Evolutionary conservation across 2,113 vertebrate genomes (phyloP), one percentile per base, ranked within the genome.

Genomic region (Australoheros scitulus): DNA sequence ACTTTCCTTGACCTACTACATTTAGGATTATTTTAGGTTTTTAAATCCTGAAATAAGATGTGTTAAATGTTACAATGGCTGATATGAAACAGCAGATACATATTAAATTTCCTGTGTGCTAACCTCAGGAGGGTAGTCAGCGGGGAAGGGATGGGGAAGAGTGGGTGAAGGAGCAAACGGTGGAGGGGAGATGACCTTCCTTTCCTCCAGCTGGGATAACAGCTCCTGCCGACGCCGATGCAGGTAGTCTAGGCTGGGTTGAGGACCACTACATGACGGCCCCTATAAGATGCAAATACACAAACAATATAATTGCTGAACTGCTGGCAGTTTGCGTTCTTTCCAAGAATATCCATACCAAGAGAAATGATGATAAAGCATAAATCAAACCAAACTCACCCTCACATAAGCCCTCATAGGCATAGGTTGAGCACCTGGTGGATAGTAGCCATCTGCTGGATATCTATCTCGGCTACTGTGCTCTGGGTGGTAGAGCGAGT

Each of bases 151-250:
- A 85, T 97, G 97, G 82, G 98, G 87, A 85, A 99, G 95, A 13
- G 97, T 98, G 6, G 98, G 97, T 1, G 98, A 98, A 0, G 97
- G 96, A 36, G 97, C 97, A 63, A 99, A 99, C 29, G 98, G 98
- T 81, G 97, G 98, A 17, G 98, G 98, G 24, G 98, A 99, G 91
- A 99, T 97, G 63, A 98, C 97, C 82, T 98, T 98, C 85, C 98
- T 97, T 91, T 99, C 98, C 91, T 99, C 97, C 8, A 99, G 93
- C 79, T 99, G 98, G 36, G 97, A 97, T 95, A 99, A 96, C 77
- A 99, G 96, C 94, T 99, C 98, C 82, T 98, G 98, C 5, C 98
- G 96, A 58, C 98, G 95, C 41, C 97, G 95, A 92, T 99, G 98
- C 75, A 99, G 94, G 75, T 98, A 97, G 70, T 98, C 98, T 74